Evolutionary conservation across 2,888 invertebrate genomes (phyloP).

Genomic region (Monochamus alternatus): DNA sequence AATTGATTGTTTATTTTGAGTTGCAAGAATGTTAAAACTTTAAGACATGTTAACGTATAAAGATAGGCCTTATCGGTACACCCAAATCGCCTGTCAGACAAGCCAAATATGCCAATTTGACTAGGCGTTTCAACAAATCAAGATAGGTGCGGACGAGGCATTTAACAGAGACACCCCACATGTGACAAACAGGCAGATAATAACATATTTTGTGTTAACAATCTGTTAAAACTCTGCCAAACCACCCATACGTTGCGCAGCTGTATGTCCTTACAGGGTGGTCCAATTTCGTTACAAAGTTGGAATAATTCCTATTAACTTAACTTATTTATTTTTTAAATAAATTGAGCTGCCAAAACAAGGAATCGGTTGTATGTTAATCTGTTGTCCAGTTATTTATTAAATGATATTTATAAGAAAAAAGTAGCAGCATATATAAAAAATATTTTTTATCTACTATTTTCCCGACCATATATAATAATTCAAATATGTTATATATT

Average conservation of each 20-base stretch:
- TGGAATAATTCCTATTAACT: too few relatives aligned
- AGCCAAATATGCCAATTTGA: not conserved
- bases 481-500: too few relatives aligned
- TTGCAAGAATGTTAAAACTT: too few relatives aligned
- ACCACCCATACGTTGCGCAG: conserved; percentile 62
- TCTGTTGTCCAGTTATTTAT: too few relatives aligned
- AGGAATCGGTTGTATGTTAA: too few relatives aligned
- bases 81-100: not conserved
- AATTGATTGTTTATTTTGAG: too few relatives aligned
- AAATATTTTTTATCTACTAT: too few relatives aligned
- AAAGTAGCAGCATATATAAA: too few relatives aligned
- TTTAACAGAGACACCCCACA: conserved; percentile 49
- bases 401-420: too few relatives aligned
- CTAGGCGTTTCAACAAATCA: conserved; percentile 22
- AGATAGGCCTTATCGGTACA: not conserved
- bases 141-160: conserved; percentile 21
- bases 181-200: conserved; percentile 60
- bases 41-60: not conserved
- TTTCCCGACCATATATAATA: too few relatives aligned
- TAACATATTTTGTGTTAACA: conserved; percentile 65
- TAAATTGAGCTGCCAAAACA: too few relatives aligned
- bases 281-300: conserved; percentile 23
- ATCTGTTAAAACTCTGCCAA: conserved; percentile 66
- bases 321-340: too few relatives aligned
- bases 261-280: conserved; percentile 53